Percentiles rank a stretch among this genome's conserved stretches.
Conservation (phyloP, 2,113 vertebrate genomes). For the Alethe diademata region DNA sequence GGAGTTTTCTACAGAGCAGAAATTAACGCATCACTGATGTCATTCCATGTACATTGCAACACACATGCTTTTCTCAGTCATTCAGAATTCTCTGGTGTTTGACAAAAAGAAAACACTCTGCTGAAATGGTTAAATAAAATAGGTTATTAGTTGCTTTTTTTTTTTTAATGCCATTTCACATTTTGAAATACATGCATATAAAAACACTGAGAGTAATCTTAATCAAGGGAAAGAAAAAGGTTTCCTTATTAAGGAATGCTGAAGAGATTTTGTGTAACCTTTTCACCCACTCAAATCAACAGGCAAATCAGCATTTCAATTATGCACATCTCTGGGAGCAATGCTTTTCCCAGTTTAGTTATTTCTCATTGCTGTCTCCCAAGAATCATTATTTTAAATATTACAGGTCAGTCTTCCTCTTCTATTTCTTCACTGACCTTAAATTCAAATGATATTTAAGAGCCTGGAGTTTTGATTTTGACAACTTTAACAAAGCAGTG, state of each 20-base stretch:
- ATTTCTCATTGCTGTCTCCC: background rate
- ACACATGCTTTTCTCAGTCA: background rate
- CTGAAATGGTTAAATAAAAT: background rate
- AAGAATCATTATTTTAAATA: background rate
- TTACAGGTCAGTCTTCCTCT: background rate
- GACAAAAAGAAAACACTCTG: background rate
- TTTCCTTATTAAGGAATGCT: background rate
- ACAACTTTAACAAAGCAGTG: background rate
- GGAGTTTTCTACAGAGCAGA: background rate
- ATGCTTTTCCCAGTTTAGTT: background rate
- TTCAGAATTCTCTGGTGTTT: background rate
- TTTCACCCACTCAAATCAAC: background rate
- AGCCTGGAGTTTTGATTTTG: background rate
- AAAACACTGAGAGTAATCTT: background rate
- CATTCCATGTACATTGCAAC: background rate
- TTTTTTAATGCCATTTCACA: background rate
- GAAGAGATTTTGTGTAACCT: background rate
- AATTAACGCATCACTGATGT: background rate
- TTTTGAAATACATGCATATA: background rate
- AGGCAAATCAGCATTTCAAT: background rate
- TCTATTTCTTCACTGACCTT: background rate
- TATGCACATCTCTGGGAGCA: rapidly evolving
- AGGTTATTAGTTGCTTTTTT: background rate
- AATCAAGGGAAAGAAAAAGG: background rate
- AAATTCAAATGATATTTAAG: background rate